A percentile compares a stretch with the other conserved stretches of the same genome.
These are phyloP conservation scores for Mesembrinibis cayennensis DNA, from an alignment of 2,113 vertebrate genomes.

Conservation along the genomic window DNA sequence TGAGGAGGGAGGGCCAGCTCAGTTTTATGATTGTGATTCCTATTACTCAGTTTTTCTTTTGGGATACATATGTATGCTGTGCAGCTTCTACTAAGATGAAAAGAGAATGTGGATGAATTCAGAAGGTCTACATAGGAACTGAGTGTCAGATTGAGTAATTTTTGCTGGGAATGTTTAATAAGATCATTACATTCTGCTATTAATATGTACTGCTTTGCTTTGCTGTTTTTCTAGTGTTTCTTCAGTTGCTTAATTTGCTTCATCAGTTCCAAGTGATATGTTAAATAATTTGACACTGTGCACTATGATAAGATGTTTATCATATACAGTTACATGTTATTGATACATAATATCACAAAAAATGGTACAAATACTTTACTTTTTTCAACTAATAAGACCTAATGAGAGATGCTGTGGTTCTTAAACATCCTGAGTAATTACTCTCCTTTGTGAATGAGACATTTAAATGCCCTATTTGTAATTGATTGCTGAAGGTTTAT, in stretches of 20 bases:
- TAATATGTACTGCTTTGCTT: slow-evolving; percentile 33
- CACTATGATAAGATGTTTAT: slow-evolving; percentile 1
- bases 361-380: background rate
- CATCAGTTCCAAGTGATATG: slow-evolving; percentile 29
- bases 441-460: background rate
- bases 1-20: background rate
- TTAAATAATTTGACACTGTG: slow-evolving; percentile 50
- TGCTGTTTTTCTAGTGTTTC: slow-evolving; percentile 40
- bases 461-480: background rate
- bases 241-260: slow-evolving; percentile 59
- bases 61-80: background rate
- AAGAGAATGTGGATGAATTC: background rate
- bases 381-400: background rate
- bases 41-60: background rate
- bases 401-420: background rate
- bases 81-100: background rate
- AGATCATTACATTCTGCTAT: slow-evolving; percentile 14
- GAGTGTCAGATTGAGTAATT: background rate
- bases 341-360: background rate
- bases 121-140: background rate
- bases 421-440: background rate
- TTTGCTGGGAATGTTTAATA: slow-evolving; percentile 18
- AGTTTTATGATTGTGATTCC: background rate
- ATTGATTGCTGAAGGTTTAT: background rate
- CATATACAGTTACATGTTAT: background rate